These are phyloP conservation scores for Macaria notata DNA, from an alignment of 2,888 invertebrate genomes.

Conservation along the genomic window DNA sequence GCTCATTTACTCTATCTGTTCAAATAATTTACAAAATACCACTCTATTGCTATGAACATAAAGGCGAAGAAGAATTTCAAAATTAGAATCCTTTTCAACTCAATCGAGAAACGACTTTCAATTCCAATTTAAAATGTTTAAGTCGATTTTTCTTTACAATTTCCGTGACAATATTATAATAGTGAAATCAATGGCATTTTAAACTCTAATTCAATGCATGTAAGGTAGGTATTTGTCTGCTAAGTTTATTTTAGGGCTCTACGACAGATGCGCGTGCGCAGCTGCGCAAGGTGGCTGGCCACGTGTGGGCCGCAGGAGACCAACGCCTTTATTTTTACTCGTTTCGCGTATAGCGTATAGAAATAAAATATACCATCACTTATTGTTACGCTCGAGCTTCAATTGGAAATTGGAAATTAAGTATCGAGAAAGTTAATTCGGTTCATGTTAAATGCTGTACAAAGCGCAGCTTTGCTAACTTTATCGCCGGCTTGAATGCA, in stretches of 20 bases:
- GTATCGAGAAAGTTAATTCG: background rate
- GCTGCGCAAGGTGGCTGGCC: constrained; percentile 64
- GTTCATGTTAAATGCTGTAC: background rate
- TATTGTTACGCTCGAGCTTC: constrained; percentile 10
- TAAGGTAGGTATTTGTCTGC: background rate
- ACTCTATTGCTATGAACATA: too few species aligned
- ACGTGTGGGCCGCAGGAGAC: constrained; percentile 47
- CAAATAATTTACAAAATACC: too few species aligned
- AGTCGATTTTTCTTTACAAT: too few species aligned
- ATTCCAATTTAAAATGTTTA: too few species aligned
- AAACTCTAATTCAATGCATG: background rate
- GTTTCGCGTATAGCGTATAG: constrained; percentile 9
- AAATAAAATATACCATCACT: background rate
- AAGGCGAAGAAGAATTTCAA: too few species aligned
- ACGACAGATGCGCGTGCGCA: constrained; percentile 60
- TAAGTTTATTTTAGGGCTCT: background rate
- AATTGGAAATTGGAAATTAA: constrained; percentile 7
- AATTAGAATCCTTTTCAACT: too few species aligned
- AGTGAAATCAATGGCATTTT: too few species aligned
- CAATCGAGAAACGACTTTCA: too few species aligned
- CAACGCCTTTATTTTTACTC: constrained; percentile 18
- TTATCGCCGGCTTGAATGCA: background rate
- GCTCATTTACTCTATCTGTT: too few species aligned
- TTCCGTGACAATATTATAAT: too few species aligned
- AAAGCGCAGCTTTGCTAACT: background rate